Conservation (phyloP, 2,797 vertebrate genomes). For the Nothura maculosa region DNA sequence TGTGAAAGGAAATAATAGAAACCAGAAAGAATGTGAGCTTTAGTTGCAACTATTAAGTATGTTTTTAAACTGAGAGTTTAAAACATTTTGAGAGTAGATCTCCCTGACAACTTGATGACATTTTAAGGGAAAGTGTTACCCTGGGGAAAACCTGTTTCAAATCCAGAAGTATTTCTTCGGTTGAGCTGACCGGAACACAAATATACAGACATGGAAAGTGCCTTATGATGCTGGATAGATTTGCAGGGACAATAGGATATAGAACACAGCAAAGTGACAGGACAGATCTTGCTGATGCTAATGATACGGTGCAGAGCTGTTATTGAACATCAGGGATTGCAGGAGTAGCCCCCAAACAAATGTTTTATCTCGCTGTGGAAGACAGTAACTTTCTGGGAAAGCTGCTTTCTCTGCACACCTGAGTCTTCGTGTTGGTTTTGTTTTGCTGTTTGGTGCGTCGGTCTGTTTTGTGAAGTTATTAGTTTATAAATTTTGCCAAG, state of each 20-base stretch:
- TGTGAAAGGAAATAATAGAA: conserved; percentile 27
- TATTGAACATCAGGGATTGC: not conserved
- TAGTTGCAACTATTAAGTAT: not conserved
- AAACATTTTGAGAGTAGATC: not conserved
- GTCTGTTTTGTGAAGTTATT: conserved; percentile 83
- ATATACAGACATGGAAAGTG: not conserved
- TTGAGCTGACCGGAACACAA: not conserved
- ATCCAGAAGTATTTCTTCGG: conserved; percentile 8
- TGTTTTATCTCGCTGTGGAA: conserved; percentile 20
- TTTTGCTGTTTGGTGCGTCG: conserved; percentile 77
- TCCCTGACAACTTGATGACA: not conserved
- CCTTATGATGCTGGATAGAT: conserved; percentile 26
- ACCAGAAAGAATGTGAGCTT: conserved; percentile 9
- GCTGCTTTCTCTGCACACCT: not conserved
- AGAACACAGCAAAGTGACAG: not conserved
- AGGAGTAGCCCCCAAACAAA: conserved; percentile 11
- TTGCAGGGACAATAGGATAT: not conserved
- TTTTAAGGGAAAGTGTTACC: not conserved
- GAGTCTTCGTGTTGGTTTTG: conserved; percentile 48
- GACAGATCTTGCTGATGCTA: conserved; percentile 21
- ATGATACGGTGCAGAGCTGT: not conserved
- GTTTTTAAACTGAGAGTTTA: not conserved
- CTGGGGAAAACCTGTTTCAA: not conserved
- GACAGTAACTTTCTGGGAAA: conserved; percentile 28
- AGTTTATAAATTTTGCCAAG: conserved; percentile 84